These are phyloP conservation scores for Pyralis farinalis DNA, from an alignment of 2,888 invertebrate species.

Conservation along the genomic window DNA sequence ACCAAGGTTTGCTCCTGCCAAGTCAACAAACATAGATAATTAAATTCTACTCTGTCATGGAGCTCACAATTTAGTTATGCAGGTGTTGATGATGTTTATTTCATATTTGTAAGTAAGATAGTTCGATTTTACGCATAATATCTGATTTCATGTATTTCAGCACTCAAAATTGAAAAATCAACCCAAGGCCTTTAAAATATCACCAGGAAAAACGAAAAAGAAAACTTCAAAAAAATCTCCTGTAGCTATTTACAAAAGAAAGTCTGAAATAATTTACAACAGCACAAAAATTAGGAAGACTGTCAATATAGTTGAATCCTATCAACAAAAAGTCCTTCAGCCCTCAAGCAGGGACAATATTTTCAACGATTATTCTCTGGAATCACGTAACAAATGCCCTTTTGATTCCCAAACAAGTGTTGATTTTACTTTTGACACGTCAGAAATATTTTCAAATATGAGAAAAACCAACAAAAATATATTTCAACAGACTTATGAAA, in stretches of 20 bases:
- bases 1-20: too few relatives aligned
- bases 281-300: constrained; percentile 48
- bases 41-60: too few relatives aligned
- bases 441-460: constrained; percentile 63
- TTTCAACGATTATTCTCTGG: constrained; percentile 39
- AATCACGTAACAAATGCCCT: constrained; percentile 47
- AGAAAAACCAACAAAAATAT: constrained; percentile 35
- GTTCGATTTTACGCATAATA: neutral
- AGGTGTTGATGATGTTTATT: too few relatives aligned
- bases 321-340: constrained; percentile 38
- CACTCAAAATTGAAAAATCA: constrained; percentile 48
- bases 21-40: too few relatives aligned
- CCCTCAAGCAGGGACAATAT: constrained; percentile 49
- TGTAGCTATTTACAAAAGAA: constrained; percentile 56
- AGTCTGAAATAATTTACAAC: constrained; percentile 50
- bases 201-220: constrained; percentile 66
- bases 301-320: constrained; percentile 40
- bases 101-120: too few relatives aligned
- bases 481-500: constrained; percentile 59
- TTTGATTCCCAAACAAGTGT: constrained; percentile 55
- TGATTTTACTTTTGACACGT: constrained; percentile 58
- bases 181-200: constrained; percentile 50
- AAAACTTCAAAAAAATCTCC: constrained; percentile 61
- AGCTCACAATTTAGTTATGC: too few relatives aligned
- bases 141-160: constrained; percentile 40